Conservation (phyloP, 2,797 vertebrate genomes). For the Pseudomugil tenellus region DNA sequence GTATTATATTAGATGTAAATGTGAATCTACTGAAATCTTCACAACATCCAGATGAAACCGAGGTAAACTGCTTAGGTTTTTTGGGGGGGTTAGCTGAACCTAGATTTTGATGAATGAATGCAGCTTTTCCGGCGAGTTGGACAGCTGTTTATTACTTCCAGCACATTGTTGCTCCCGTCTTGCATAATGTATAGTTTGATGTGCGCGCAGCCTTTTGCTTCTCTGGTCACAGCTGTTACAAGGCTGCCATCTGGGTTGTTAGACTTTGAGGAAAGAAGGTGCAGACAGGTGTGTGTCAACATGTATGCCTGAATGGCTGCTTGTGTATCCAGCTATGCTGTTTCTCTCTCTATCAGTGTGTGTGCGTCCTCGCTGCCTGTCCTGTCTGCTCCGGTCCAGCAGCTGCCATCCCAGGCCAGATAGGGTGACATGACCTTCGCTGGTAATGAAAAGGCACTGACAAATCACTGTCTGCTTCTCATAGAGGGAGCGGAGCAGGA, state of each 20-base stretch:
- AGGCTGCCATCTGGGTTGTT: conserved; percentile 60
- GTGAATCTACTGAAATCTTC: conserved; percentile 36
- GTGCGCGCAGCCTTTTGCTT: conserved; percentile 11
- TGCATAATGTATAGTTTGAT: conserved; percentile 36
- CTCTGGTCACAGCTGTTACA: conserved; percentile 68
- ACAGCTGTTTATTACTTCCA: conserved; percentile 6
- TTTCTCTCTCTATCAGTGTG: conserved; percentile 27
- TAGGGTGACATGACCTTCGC: conserved; percentile 79
- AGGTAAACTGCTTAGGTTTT: conserved; percentile 21
- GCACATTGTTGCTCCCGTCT: conserved; percentile 15
- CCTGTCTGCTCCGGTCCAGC: conserved; percentile 61
- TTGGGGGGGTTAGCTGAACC: conserved; percentile 16
- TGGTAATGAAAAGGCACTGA: conserved; percentile 79
- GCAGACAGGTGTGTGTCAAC: conserved; percentile 54
- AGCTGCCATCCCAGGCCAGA: conserved; percentile 77
- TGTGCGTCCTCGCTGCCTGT: conserved; percentile 31
- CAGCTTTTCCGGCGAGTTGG: not conserved
- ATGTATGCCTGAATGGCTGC: conserved; percentile 47
- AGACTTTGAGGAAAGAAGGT: conserved; percentile 48
- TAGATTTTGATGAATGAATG: conserved; percentile 5
- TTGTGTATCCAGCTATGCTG: conserved; percentile 35
- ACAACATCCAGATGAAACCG: conserved; percentile 38
- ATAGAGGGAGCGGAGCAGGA: conserved; percentile 39
- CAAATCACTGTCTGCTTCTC: conserved; percentile 77
- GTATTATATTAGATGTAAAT: conserved; percentile 26